phyloP scores from a whole-genome alignment of 2,113 vertebrate genomes.

The Meleagris gallopavo region DNA sequence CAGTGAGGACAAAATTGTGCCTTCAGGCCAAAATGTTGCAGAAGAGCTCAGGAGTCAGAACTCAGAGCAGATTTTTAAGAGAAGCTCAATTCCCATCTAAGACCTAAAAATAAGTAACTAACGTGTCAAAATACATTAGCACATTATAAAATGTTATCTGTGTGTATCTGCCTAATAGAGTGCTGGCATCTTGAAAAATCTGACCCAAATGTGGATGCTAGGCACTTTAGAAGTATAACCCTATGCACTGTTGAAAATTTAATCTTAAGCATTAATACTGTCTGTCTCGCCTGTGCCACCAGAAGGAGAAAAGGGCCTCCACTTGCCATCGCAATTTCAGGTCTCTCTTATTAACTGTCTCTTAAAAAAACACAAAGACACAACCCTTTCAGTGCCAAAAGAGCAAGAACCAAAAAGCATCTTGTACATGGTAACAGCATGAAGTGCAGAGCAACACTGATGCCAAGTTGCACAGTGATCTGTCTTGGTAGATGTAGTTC shows the following conservation, averaged over 20 bases:
- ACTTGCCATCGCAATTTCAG: neutral
- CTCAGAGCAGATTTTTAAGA: neutral
- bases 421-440: neutral
- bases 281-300: neutral
- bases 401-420: neutral
- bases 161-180: neutral
- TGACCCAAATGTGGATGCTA: constrained; percentile 9
- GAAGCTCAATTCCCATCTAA: neutral
- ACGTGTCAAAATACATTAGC: neutral
- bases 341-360: neutral
- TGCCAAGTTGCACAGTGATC: neutral
- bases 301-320: neutral
- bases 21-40: constrained; percentile 6
- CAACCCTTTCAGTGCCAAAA: neutral
- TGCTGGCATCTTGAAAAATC: constrained; percentile 28
- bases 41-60: neutral
- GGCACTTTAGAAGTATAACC: neutral
- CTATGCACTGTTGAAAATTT: constrained; percentile 26
- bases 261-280: neutral
- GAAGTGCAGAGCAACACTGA: neutral
- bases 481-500: neutral
- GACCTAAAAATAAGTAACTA: neutral
- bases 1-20: constrained; percentile 12
- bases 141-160: neutral
- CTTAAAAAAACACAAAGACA: neutral